These are phyloP conservation scores for Siphonodentalium dalli DNA, from an alignment of 2,888 invertebrate genomes.

Conservation along the genomic window DNA sequence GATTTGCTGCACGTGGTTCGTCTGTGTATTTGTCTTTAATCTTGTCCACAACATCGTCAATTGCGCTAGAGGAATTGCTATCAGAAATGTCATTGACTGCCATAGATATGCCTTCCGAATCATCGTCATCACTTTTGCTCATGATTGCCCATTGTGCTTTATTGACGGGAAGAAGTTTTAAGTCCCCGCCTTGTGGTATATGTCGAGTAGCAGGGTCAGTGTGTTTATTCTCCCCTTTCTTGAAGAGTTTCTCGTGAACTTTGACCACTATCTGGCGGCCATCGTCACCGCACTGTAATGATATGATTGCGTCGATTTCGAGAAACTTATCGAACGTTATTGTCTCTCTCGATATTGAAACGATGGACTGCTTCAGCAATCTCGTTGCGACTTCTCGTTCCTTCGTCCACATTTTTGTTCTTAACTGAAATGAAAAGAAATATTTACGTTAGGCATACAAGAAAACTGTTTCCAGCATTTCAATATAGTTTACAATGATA, in stretches of 20 bases:
- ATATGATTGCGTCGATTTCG: slow-evolving; percentile 48
- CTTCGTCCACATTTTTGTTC: slow-evolving; percentile 24
- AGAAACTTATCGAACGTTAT: slow-evolving; percentile 33
- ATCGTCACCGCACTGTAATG: slow-evolving; percentile 37
- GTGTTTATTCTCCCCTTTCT: slow-evolving; percentile 3
- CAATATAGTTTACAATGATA: too few species aligned
- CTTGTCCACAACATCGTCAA: too few species aligned
- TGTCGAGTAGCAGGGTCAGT: not conserved
- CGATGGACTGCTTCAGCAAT: slow-evolving; percentile 44
- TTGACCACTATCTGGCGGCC: slow-evolving; percentile 42
- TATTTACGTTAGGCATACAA: too few species aligned
- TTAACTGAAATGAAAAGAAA: slow-evolving; percentile 7
- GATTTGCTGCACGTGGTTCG: too few species aligned
- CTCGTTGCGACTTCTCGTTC: slow-evolving; percentile 38
- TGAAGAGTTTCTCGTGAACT: slow-evolving; percentile 44
- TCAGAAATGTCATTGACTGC: too few species aligned
- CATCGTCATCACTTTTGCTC: too few species aligned
- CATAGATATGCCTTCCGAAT: too few species aligned
- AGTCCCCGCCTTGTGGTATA: not conserved
- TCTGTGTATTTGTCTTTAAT: too few species aligned
- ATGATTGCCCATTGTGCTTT: too few species aligned
- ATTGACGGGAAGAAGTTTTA: not conserved
- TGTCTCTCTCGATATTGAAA: slow-evolving; percentile 44
- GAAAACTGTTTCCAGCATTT: too few species aligned
- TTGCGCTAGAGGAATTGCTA: too few species aligned